Conservation (phyloP, 2,113 vertebrate species). For the Centropus unirufus region DNA sequence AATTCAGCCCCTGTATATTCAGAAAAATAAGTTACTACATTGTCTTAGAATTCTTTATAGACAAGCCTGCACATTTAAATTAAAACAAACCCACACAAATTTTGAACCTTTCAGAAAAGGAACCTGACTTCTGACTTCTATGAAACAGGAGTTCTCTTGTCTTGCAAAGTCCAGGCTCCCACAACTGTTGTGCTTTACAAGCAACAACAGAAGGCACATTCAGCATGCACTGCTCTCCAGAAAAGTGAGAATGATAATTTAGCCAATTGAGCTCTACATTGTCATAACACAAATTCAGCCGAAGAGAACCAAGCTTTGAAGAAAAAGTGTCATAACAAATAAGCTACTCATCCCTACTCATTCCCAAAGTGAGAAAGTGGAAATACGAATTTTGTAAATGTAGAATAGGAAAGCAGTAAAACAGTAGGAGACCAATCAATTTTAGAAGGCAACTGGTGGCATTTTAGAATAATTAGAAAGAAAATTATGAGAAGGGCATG, state of each 20-base stretch:
- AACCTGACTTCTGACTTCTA: not conserved
- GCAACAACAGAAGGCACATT: not conserved
- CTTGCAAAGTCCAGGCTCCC: not conserved
- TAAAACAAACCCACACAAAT: not conserved
- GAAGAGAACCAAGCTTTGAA: not conserved
- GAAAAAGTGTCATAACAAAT: not conserved
- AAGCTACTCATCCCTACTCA: not conserved
- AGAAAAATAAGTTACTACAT: not conserved
- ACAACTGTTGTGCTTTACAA: not conserved
- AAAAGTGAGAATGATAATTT: not conserved
- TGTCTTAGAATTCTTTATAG: not conserved
- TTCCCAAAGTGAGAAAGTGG: not conserved
- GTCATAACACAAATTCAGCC: not conserved
- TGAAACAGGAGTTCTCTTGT: not conserved
- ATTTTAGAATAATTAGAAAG: conserved; percentile 37
- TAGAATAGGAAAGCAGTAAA: not conserved
- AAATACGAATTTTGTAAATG: not conserved
- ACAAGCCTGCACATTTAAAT: not conserved
- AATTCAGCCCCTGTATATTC: not conserved
- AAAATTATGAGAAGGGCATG: not conserved
- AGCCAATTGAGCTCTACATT: not conserved
- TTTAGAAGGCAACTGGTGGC: not conserved
- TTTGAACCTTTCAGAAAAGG: not conserved
- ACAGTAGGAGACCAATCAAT: not conserved
- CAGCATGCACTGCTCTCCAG: not conserved